Conservation (phyloP, 2,797 vertebrate species). For the Trachops cirrhosus region DNA sequence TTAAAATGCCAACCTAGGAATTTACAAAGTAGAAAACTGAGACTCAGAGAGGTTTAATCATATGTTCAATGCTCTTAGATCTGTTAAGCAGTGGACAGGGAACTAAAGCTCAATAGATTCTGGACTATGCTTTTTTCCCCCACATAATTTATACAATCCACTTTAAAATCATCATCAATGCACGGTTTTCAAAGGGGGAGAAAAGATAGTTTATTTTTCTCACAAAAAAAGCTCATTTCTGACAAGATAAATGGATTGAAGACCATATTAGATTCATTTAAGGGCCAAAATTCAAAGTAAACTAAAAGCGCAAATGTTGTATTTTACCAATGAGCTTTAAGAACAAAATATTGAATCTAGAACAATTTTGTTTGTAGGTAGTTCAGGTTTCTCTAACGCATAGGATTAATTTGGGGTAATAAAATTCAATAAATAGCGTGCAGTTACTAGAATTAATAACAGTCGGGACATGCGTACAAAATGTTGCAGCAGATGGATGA, state of each 20-base stretch:
- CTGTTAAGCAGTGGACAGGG: background rate
- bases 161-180: background rate
- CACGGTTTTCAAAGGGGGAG: background rate
- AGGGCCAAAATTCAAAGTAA: background rate
- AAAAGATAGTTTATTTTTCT: background rate
- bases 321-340: constrained; percentile 41
- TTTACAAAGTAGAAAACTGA: background rate
- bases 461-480: constrained; percentile 48
- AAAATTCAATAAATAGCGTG: constrained; percentile 56
- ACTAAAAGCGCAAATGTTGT: constrained; percentile 51
- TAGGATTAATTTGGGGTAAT: constrained; percentile 45
- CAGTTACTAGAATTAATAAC: constrained; percentile 63
- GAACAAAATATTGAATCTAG: constrained; percentile 36
- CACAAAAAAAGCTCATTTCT: background rate
- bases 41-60: background rate
- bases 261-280: background rate
- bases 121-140: background rate
- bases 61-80: background rate
- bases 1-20: background rate
- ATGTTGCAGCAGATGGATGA: constrained; percentile 62
- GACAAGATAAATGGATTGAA: background rate
- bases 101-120: background rate
- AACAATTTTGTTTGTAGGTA: constrained; percentile 27
- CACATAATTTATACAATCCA: background rate
- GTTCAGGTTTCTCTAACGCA: constrained; percentile 35